These are phyloP conservation scores for Papilio polytes DNA, from an alignment of 1,140 invertebrate species.

Conservation along the genomic window DNA sequence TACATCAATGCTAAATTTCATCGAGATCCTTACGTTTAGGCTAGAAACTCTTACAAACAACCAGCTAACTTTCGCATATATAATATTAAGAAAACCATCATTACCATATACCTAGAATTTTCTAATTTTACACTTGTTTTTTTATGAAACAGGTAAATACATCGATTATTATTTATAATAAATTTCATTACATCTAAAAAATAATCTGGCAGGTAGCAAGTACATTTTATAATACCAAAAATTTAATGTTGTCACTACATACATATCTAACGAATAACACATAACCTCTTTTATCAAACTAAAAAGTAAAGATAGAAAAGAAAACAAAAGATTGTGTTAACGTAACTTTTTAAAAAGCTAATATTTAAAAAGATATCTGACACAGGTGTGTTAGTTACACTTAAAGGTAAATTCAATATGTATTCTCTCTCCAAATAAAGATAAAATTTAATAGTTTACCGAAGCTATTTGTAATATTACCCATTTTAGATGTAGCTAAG, in stretches of 20 bases:
- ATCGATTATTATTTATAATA: too few species aligned
- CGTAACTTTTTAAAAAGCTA: constrained; percentile 18
- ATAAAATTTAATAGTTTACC: constrained; percentile 31
- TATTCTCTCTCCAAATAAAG: not conserved
- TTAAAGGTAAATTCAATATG: constrained; percentile 24
- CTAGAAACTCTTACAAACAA: too few species aligned
- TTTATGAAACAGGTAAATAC: too few species aligned
- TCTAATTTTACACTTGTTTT: too few species aligned
- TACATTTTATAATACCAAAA: too few species aligned
- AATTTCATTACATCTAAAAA: too few species aligned
- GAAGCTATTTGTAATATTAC: constrained; percentile 23
- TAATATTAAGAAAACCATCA: too few species aligned
- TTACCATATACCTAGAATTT: too few species aligned
- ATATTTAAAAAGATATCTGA: constrained; percentile 27
- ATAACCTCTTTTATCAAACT: not conserved
- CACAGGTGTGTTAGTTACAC: constrained; percentile 17
- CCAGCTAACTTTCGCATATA: too few species aligned
- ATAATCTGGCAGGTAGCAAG: too few species aligned
- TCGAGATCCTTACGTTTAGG: too few species aligned
- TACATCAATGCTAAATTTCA: too few species aligned
- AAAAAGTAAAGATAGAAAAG: constrained; percentile 13
- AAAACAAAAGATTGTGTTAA: constrained; percentile 18
- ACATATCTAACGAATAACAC: not conserved
- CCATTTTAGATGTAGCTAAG: not conserved
- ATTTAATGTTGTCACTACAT: not conserved